Conservation (phyloP, 2,888 invertebrate genomes). For the Petrolisthes cinctipes region DNA sequence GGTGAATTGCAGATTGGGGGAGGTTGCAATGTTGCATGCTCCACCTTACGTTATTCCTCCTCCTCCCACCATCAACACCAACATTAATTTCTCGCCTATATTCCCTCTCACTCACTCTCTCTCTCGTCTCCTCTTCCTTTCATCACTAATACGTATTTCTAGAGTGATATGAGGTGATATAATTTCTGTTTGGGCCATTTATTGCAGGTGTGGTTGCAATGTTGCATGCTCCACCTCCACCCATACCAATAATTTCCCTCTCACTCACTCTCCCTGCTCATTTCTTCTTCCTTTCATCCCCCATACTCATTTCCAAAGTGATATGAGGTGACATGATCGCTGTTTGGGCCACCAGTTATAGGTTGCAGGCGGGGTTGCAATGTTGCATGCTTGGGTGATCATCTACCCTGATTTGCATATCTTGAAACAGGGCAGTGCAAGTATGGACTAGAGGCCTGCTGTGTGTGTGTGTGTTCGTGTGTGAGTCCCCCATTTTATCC, state of each 20-base stretch:
- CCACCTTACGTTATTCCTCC: no score
- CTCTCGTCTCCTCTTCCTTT: no score
- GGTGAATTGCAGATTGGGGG: neutral
- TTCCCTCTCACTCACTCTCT: no score
- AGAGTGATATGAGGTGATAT: no score
- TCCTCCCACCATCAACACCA: no score
- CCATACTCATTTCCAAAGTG: no score
- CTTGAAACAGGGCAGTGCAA: slow-evolving; percentile 45
- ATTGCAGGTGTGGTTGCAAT: no score
- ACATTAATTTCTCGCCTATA: no score
- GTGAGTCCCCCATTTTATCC: neutral
- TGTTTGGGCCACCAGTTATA: no score
- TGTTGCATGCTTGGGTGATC: slow-evolving; percentile 50
- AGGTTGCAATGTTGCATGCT: neutral
- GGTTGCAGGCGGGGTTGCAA: slow-evolving; percentile 31
- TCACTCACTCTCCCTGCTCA: slow-evolving; percentile 15
- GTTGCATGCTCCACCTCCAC: neutral
- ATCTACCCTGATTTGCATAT: slow-evolving; percentile 57
- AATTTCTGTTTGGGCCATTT: no score
- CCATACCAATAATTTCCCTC: slow-evolving; percentile 7
- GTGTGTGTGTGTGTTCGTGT: neutral
- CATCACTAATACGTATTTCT: no score
- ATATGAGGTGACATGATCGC: no score
- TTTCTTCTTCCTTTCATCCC: neutral
- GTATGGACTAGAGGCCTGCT: neutral